Base-by-base conservation (phyloP, 2,113 vertebrate genomes). In the Paralichthys olivaceus region DNA sequence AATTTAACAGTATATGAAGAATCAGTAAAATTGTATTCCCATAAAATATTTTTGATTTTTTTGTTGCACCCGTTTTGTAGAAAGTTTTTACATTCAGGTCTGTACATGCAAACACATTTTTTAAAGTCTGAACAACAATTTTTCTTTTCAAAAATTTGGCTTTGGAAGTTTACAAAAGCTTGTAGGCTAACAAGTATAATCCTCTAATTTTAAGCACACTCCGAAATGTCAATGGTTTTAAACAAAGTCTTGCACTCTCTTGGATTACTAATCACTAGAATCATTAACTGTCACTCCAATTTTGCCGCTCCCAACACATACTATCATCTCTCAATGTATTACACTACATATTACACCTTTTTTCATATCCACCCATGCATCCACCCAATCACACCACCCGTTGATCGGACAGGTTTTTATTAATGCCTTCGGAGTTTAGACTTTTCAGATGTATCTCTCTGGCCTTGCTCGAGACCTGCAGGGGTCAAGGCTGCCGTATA, bases 381-480 rank as follows among this genome's bases (percentile, higher is more conserved):
- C 19, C 25, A 14, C 61, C 67, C 25, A 7, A 49, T 51, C 60
- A 15, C 65, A 55, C 45, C 55, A 56, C 20, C 5, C 40, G 43
- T 25, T 75, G 82, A 84, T 75, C 68, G 73, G 85, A 81, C 77
- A 74, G 75, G 71, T 81, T 69, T 53, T 90, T 89, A 93, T 87
- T 91, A 80, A 91, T 92, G 85, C 83, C 51, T 58, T 85, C 34
- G 59, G 80, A 79, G 55, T 85, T 84, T 40, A 19, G 75, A 60
- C 72, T 85, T 87, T 87, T 85, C 75, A 60, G 49, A 79, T 71
- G 72, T 54, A 23, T 80, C 75, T 83, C 70, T 47, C 54, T 78
- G 91, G 88, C 92, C 91, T 94, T 90, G 89, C 88, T 80, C 77
- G 34, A 51, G 84, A 78, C 70, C 79, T 70, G 61, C 68, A 66